Base-by-base conservation (phyloP, 2,888 invertebrate species). In the Pycnomerus fuliginosus region DNA sequence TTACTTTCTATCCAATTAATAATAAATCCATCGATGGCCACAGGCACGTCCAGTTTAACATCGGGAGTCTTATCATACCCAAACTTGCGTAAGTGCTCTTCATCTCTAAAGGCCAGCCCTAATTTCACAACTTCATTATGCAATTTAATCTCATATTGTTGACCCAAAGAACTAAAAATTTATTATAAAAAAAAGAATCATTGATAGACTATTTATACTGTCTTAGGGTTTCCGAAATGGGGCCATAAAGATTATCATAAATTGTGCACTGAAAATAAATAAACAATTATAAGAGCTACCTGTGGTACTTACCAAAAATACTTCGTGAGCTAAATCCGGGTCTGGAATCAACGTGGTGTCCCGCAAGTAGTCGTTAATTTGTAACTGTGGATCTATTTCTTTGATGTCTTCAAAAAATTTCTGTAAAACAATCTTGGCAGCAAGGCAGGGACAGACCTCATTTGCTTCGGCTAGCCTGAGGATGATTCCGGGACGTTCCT, bases 1-100 rank as follows among this genome's bases (percentile, higher is more conserved):
- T 96, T 96, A 60, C 95, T 94, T 72, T 96, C 96, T 46, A 96
- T 90, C 96, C 96, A 96, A 69, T 94, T 90, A 0, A 96, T 80
- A 15, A 95, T 82, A 60, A 83, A 82, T 1, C 89, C 90, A 69
- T 90, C 85, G 14, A 91, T 80, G 16, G 89, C 86, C 50, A 94
- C 85, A 0, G 95, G 95, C 13, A 94, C 80, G 67, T 91, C 90
- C 35, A 96, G 75, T 72, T 92, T 93, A 29, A 93, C 82, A 70
- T 96, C 96, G 0, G 96, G 96, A 1, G 96, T 96, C 74, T 95
- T 96, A 69, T 96, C 95, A 71, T 89, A 96, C 1, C 95, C 95
- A 64, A 84, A 78, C 28, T 80, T 78, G 54, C 93, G 73, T 32
- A 96, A 76, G 55, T 89, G 80, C 48, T 84, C 83, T 73, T 96